Evolutionary conservation across 1,140 invertebrate species (phyloP).

Genomic region (Dufourea novaeangliae): DNA sequence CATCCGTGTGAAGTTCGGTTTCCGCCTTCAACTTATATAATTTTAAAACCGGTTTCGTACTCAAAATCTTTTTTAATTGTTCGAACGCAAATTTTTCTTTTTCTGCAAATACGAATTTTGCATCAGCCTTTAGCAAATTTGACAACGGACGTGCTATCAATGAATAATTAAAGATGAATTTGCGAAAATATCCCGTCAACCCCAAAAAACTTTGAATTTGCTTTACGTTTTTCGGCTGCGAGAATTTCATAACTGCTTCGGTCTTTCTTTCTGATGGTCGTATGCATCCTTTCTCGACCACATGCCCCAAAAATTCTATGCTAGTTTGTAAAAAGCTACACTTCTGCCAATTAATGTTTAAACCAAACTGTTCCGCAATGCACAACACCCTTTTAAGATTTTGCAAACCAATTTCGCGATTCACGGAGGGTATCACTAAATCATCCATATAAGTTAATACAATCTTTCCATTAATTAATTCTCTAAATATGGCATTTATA

Average conservation of each 20-base stretch:
- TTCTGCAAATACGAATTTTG: neutral
- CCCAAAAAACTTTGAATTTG: conserved; percentile 11
- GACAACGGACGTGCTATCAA: conserved; percentile 1
- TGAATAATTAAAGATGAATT: neutral
- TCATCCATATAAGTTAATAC: conserved; percentile 9
- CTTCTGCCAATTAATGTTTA: conserved; percentile 12
- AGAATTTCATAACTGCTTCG: neutral
- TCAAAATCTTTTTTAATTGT: neutral
- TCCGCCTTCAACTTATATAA: neutral
- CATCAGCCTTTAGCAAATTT: neutral
- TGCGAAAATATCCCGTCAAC: conserved; percentile 3
- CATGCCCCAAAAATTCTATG: conserved; percentile 3
- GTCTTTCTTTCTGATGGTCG: neutral
- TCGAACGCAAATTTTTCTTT: neutral
- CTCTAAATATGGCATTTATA: neutral
- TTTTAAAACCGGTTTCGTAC: neutral
- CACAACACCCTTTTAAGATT: neutral
- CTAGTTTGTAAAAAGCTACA: neutral
- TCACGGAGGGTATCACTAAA: neutral
- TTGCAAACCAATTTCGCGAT: neutral
- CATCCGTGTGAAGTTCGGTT: conserved; percentile 16
- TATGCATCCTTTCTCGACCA: neutral
- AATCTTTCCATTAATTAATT: neutral
- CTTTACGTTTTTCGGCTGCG: neutral
- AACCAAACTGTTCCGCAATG: neutral